Evolutionary conservation across 2,888 invertebrate species (phyloP).

Genomic region (Metopia argyrocephala): DNA sequence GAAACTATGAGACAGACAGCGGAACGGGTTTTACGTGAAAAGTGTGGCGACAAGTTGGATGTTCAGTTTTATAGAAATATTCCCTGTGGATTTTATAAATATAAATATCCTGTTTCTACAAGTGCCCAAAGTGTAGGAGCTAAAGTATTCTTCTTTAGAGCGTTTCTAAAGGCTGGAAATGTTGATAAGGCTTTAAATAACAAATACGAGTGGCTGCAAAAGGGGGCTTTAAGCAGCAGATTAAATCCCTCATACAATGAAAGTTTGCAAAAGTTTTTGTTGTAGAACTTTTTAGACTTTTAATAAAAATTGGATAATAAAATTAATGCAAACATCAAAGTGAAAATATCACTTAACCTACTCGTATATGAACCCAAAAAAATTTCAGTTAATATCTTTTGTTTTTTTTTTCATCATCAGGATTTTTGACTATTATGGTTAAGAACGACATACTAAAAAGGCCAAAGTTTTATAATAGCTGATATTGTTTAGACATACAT

Average conservation of each 20-base stretch:
- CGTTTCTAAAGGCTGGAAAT: conserved; percentile 84
- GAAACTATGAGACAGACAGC: conserved; percentile 93
- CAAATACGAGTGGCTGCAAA: conserved; percentile 86
- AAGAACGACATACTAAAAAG: no score
- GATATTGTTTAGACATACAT: no score
- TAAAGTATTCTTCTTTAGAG: conserved; percentile 94
- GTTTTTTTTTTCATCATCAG: no score
- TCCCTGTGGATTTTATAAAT: conserved; percentile 93
- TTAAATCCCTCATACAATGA: conserved; percentile 67
- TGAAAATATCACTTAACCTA: no score
- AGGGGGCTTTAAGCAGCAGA: conserved; percentile 80
- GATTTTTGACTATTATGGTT: no score
- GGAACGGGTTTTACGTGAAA: conserved; percentile 85
- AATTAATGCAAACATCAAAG: not conserved
- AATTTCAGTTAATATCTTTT: no score
- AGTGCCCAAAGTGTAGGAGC: conserved; percentile 82
- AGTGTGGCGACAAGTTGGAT: conserved; percentile 85
- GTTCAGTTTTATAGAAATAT: conserved; percentile 91
- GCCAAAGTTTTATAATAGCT: no score
- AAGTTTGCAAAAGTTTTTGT: conserved; percentile 69
- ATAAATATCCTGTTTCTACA: conserved; percentile 85
- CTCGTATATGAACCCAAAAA: no score
- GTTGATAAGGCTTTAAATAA: conserved; percentile 77
- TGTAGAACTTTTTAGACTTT: conserved; percentile 62
- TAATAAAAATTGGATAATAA: not conserved